Evolutionary conservation across 2,888 invertebrate species (phyloP).

Genomic region (Thyatira batis): DNA sequence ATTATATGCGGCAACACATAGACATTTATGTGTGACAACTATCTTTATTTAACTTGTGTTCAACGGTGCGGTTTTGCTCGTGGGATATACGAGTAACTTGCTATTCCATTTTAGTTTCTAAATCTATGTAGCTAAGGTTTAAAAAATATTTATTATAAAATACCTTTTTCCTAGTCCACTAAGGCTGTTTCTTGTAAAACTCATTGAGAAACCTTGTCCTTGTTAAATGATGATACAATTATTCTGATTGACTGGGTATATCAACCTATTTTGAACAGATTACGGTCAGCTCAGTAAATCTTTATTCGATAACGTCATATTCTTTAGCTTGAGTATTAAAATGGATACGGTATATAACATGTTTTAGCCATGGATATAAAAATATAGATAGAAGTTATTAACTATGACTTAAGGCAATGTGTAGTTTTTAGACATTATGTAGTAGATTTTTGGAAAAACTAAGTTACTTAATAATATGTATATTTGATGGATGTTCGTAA

Average conservation of each 20-base stretch:
- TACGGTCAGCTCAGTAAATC: no score
- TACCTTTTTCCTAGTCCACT: not conserved
- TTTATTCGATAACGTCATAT: no score
- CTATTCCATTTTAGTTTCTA: constrained; percentile 5
- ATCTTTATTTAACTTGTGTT: constrained; percentile 51
- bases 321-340: no score
- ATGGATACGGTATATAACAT: no score
- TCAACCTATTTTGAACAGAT: not conserved
- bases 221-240: not conserved
- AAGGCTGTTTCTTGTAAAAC: not conserved
- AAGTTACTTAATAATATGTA: no score
- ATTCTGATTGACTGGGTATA: not conserved
- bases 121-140: not conserved
- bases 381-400: no score
- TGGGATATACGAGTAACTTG: constrained; percentile 13
- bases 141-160: not conserved
- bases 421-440: no score
- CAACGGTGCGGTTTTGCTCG: constrained; percentile 22
- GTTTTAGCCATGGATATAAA: no score
- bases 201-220: not conserved
- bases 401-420: no score
- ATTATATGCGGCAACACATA: constrained; percentile 73
- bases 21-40: constrained; percentile 64
- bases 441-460: no score
- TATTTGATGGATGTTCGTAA: no score